phyloP scores from a whole-genome alignment of 2,797 vertebrate genomes.

The Rousettus madagascariensis region DNA sequence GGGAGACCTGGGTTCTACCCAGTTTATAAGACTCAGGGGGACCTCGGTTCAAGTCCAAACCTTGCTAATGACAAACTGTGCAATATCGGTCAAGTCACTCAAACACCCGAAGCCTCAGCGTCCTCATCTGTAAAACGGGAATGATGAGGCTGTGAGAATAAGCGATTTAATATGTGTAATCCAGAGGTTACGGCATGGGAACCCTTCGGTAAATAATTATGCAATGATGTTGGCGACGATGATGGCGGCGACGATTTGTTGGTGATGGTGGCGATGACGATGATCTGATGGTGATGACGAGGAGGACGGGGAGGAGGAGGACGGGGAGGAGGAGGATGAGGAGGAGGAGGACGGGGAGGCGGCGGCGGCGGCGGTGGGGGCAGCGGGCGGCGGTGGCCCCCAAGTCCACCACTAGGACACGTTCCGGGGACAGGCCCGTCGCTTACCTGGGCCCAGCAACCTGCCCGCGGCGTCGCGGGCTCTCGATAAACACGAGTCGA shows the following conservation, averaged over 20 bases:
- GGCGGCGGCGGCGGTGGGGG: too few relatives aligned
- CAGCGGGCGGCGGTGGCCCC: background rate
- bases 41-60: background rate
- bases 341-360: too few relatives aligned
- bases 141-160: background rate
- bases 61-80: background rate
- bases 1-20: background rate
- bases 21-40: background rate
- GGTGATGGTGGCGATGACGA: background rate
- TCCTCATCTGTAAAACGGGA: too few relatives aligned
- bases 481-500: background rate
- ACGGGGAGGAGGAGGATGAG: background rate
- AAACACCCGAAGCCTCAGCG: background rate
- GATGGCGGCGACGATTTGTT: accelerated
- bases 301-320: background rate
- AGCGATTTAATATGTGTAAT: background rate
- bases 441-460: too few relatives aligned
- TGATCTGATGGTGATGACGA: too few relatives aligned
- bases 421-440: background rate
- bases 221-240: background rate
- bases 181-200: background rate
- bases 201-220: background rate
- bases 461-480: background rate
- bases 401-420: background rate
- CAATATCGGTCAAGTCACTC: background rate